phyloP scores from a whole-genome alignment of 2,888 invertebrate genomes.

The Teinopalpus imperialis region DNA sequence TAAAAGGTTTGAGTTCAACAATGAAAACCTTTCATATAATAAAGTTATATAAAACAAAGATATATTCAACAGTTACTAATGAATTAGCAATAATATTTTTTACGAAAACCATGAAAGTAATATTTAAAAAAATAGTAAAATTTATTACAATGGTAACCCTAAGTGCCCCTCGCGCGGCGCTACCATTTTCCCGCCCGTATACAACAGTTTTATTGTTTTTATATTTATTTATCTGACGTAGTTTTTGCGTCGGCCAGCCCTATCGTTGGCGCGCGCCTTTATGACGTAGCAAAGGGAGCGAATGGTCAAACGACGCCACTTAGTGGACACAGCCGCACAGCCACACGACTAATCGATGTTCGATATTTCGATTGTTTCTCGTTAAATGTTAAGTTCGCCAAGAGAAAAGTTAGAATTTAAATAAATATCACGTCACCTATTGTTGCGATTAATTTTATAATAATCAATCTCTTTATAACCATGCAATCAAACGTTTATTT shows the following conservation, averaged over 20 bases:
- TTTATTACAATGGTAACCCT: constrained; percentile 45
- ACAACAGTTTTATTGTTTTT: constrained; percentile 81
- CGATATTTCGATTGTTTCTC: constrained; percentile 13
- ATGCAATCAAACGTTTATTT: too few species aligned
- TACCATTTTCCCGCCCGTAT: constrained; percentile 76
- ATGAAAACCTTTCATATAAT: too few species aligned
- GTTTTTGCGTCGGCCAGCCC: constrained; percentile 62
- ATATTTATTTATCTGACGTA: constrained; percentile 77
- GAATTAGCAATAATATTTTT: too few species aligned
- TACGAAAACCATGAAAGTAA: too few species aligned
- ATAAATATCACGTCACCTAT: too few species aligned
- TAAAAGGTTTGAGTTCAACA: too few species aligned
- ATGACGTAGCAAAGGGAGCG: constrained; percentile 59
- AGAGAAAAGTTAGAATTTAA: too few species aligned
- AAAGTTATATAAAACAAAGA: too few species aligned
- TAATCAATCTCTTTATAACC: too few species aligned
- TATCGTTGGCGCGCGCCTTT: constrained; percentile 58
- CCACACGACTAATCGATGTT: constrained; percentile 15
- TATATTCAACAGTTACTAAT: too few species aligned
- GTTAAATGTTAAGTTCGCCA: neutral
- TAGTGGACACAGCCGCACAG: constrained; percentile 37
- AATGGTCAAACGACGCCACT: constrained; percentile 36
- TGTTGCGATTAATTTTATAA: too few species aligned
- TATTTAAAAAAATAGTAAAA: neutral
- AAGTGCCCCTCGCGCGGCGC: constrained; percentile 60